Evolutionary conservation across 2,888 invertebrate species (phyloP), one percentile per base, ranked within the genome.

Genomic region (Cylindroiulus punctatus): DNA sequence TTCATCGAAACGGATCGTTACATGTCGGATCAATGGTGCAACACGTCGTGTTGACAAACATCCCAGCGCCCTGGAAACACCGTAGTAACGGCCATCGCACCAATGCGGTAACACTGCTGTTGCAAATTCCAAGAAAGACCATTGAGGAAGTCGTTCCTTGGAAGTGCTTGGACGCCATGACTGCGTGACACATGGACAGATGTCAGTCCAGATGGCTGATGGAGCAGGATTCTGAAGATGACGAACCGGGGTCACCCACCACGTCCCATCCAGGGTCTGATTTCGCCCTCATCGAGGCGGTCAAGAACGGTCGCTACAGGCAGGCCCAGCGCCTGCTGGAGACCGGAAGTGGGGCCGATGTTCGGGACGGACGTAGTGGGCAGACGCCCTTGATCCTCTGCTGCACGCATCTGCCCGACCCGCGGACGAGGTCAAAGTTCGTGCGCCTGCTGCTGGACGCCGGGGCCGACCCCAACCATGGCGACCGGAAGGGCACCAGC

Each of bases 331-430:
- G 88, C 17, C 85, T 89, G 26, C 88, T 89, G 22, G 88, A 89
- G 57, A 89, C 88, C 5, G 89, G 89, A 17, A 88, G 88, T 17
- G 88, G 89, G 84, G 88, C 88, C 8, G 88, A 89, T 86, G 88
- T 88, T 32, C 76, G 88, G 0, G 88, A 89, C 82, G 88, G 85
- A n/a, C 81, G 81, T n/a, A 81, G 85, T 5, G 89, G 89, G 0
- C 88, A 88, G 36, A 89, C 89, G 0, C 88, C 88, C 0, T 88
- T 89, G 85, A 88, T 89, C 14, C 0, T 81, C n/a, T 84, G 84
- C 30, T 86, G 86, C 83, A n/a, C 52, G 14, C 52, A 85, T 0
- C 22, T 85, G 1, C 47, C 30, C 0, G 57, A 85, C 12, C 8
- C 83, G 7, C 36, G 84, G 30, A 81, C 84, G 19, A 30, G 85